These are phyloP conservation scores for Temnothorax nylanderi DNA, from an alignment of 1,140 invertebrate genomes.

Conservation along the genomic window DNA sequence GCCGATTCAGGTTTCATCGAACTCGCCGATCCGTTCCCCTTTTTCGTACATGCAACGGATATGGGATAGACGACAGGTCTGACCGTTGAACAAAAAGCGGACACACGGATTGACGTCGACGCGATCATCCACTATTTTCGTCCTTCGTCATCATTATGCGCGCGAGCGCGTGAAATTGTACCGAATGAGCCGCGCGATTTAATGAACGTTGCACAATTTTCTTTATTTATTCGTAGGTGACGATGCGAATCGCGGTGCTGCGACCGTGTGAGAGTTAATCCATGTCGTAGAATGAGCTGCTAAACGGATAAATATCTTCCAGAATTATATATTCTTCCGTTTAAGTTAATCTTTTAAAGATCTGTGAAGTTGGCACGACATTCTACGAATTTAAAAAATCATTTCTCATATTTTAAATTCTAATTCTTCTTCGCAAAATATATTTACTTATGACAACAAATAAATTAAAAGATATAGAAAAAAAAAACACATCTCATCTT, in stretches of 20 bases:
- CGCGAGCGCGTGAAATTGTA: slow-evolving; percentile 13
- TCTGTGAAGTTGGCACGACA: too few species aligned
- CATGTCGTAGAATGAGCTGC: too few species aligned
- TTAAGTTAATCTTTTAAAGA: not conserved
- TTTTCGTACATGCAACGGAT: slow-evolving; percentile 9
- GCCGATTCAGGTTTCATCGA: slow-evolving; percentile 1
- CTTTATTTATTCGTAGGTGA: not conserved
- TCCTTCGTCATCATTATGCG: slow-evolving; percentile 5
- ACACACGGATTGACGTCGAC: not conserved
- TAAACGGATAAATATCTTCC: not conserved
- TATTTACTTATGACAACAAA: not conserved
- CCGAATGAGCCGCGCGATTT: not conserved
- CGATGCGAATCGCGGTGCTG: not conserved
- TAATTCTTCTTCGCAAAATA: not conserved
- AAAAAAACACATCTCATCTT: not conserved
- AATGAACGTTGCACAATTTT: slow-evolving; percentile 33
- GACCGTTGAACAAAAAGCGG: not conserved
- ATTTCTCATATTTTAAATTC: not conserved
- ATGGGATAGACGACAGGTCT: slow-evolving; percentile 2
- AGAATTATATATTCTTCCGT: not conserved
- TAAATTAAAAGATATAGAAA: not conserved
- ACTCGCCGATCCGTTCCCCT: not conserved
- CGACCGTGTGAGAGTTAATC: not conserved
- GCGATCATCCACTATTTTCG: not conserved
- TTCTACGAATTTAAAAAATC: too few species aligned